Conservation (phyloP, 2,113 vertebrate species). For the Cyanoderma ruficeps region DNA sequence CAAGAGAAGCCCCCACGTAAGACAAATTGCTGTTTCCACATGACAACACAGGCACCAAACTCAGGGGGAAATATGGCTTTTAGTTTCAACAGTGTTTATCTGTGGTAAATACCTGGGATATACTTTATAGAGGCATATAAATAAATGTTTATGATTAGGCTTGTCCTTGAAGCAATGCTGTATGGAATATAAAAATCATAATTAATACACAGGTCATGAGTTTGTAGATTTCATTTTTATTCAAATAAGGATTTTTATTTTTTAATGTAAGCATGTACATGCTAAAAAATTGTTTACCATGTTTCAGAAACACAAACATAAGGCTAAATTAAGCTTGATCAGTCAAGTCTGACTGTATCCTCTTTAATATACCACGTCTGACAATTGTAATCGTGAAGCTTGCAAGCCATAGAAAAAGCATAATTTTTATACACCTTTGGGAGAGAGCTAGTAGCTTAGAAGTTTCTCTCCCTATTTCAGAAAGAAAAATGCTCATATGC, state of each 20-base stretch:
- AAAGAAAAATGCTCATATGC: slow-evolving; percentile 53
- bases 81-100: background rate
- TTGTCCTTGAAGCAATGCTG: background rate
- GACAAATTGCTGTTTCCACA: background rate
- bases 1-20: background rate
- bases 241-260: background rate
- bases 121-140: background rate
- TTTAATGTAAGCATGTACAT: slow-evolving; percentile 34
- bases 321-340: slow-evolving; percentile 60
- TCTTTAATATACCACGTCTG: slow-evolving; percentile 6
- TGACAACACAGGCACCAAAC: background rate
- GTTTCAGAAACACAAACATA: slow-evolving; percentile 56
- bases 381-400: slow-evolving; percentile 19
- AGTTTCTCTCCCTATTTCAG: background rate
- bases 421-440: slow-evolving; percentile 55
- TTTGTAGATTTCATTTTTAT: slow-evolving; percentile 31
- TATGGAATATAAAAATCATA: slow-evolving; percentile 7
- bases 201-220: slow-evolving; percentile 5
- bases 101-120: background rate
- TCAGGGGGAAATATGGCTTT: background rate
- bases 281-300: slow-evolving; percentile 55
- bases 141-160: background rate
- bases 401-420: slow-evolving; percentile 20
- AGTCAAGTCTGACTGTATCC: slow-evolving; percentile 52
- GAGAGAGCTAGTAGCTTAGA: slow-evolving; percentile 22